Evolutionary conservation across 37 sponge, comb jelly and placozoan genomes (phyloP).

Genomic region (Amphimedon queenslandica): DNA sequence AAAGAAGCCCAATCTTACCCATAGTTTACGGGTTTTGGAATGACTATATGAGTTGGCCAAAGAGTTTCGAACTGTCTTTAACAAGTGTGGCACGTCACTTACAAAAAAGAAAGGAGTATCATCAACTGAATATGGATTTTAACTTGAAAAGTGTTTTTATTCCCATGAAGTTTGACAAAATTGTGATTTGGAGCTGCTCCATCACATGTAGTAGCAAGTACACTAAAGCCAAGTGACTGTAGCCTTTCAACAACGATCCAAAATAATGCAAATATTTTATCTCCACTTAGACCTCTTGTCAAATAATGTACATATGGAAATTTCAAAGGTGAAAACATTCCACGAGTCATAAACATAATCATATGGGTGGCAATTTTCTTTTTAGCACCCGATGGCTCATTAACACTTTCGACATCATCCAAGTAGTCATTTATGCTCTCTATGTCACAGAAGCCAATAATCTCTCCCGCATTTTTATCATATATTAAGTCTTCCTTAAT

Average conservation of each 20-base stretch:
- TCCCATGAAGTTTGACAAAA: conserved; percentile 11
- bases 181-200: conserved; percentile 31
- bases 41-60: too few relatives aligned
- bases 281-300: conserved; percentile 12
- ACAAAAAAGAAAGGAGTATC: too few relatives aligned
- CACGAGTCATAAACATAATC: conserved; percentile 27
- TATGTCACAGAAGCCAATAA: conserved; percentile 30
- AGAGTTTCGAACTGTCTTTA: too few relatives aligned
- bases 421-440: conserved; percentile 21
- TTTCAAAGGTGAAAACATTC: conserved; percentile 17
- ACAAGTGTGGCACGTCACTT: too few relatives aligned
- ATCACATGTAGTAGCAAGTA: conserved; percentile 24
- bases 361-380: conserved; percentile 19
- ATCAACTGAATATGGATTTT: too few relatives aligned
- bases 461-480: conserved; percentile 30
- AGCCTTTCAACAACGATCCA: conserved; percentile 32
- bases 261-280: conserved; percentile 20
- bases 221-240: conserved; percentile 25
- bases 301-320: too few relatives aligned
- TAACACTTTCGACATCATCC: conserved; percentile 11
- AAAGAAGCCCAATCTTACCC: too few relatives aligned
- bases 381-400: neutral
- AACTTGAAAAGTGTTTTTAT: neutral
- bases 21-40: too few relatives aligned
- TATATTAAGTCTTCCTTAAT: conserved; percentile 34